Conservation (phyloP, 2,797 vertebrate genomes). For the Muscicapa striata region DNA sequence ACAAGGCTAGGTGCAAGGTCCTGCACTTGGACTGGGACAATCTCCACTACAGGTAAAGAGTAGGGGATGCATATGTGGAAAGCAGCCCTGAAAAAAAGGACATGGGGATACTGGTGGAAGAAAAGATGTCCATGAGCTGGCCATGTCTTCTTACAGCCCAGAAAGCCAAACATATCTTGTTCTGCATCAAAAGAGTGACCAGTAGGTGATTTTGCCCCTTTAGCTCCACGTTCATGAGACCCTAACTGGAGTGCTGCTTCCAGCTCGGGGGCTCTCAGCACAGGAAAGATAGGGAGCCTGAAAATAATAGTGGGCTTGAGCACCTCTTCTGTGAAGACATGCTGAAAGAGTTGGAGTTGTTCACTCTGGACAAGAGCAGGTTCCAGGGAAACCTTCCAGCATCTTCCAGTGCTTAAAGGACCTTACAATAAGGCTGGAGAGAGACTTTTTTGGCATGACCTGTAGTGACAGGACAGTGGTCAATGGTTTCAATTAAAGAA, state of each 20-base stretch:
- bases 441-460: accelerated
- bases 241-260: background rate
- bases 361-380: background rate
- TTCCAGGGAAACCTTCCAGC: background rate
- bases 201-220: background rate
- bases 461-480: background rate
- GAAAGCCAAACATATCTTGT: background rate
- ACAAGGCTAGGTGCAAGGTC: background rate
- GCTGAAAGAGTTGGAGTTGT: background rate
- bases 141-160: accelerated
- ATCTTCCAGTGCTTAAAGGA: accelerated
- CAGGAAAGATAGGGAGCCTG: background rate
- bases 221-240: accelerated
- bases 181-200: accelerated
- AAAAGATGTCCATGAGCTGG: background rate
- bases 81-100: background rate
- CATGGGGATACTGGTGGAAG: no score
- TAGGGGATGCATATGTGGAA: background rate
- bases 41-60: background rate
- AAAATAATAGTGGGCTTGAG: background rate
- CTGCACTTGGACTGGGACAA: accelerated
- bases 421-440: background rate
- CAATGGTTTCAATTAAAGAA: background rate
- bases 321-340: background rate
- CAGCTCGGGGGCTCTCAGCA: background rate